Conservation (phyloP, 2,797 vertebrate genomes). For the Nothura maculosa region DNA sequence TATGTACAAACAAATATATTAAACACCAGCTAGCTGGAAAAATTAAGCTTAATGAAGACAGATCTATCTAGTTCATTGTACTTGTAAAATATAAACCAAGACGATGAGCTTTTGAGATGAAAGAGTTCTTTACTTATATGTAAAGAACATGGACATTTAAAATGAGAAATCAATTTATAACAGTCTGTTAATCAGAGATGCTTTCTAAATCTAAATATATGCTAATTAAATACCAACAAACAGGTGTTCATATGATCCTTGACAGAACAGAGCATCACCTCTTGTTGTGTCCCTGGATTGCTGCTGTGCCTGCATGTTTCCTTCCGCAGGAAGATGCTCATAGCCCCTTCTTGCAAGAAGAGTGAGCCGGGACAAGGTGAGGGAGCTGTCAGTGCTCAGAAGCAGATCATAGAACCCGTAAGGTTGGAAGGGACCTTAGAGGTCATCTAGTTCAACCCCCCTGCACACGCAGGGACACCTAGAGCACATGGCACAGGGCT, state of each 20-base stretch:
- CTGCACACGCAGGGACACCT: too few species aligned
- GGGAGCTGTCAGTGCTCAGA: neutral
- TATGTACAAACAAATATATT: neutral
- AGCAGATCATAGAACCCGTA: too few species aligned
- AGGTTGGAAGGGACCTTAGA: too few species aligned
- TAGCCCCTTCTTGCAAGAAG: neutral
- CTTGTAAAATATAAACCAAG: neutral
- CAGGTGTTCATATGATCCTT: neutral
- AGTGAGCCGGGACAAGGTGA: fast-evolving
- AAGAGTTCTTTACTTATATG: too few species aligned
- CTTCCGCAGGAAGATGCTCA: neutral
- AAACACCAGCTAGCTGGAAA: neutral
- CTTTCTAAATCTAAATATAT: neutral
- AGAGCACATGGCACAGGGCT: too few species aligned
- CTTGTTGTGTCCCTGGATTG: neutral
- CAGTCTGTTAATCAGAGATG: neutral
- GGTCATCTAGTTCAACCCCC: too few species aligned
- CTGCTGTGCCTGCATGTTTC: neutral
- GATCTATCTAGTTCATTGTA: neutral
- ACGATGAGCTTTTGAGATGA: neutral
- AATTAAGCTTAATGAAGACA: neutral
- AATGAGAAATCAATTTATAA: neutral
- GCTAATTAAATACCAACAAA: neutral
- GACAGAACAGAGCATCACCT: neutral
- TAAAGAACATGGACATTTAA: neutral